Conservation (phyloP, 2,113 vertebrate genomes). For the Otolemur garnettii region DNA sequence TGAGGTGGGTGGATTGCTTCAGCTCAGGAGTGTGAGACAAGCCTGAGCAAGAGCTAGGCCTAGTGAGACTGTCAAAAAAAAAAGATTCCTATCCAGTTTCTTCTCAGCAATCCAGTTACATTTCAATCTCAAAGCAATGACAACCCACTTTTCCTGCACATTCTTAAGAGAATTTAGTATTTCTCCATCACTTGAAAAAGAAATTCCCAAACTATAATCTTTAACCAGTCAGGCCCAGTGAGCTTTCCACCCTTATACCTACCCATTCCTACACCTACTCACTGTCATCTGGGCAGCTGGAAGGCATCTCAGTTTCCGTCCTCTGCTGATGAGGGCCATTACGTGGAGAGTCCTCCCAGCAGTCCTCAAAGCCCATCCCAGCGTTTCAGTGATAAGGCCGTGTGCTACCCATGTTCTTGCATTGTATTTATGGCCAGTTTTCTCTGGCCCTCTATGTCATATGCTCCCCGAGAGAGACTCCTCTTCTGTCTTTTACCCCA, state of each 20-base stretch:
- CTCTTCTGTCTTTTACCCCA: not conserved
- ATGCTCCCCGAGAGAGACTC: not conserved
- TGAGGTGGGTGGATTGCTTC: not conserved
- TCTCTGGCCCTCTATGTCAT: not conserved
- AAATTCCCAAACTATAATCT: slow-evolving; percentile 24
- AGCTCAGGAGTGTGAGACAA: not conserved
- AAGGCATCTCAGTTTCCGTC: not conserved
- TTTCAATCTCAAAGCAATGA: not conserved
- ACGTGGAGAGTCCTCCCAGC: not conserved
- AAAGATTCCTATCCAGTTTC: not conserved
- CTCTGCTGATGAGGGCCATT: not conserved
- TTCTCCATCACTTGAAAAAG: not conserved
- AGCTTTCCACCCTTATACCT: not conserved
- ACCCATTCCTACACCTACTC: not conserved
- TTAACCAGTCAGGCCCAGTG: not conserved
- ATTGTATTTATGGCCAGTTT: not conserved
- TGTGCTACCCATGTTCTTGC: not conserved
- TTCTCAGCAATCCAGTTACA: not conserved
- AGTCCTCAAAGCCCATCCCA: not conserved
- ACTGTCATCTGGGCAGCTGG: not conserved
- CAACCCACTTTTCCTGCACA: not conserved
- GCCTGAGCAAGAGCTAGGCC: no score
- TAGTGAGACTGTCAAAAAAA: not conserved
- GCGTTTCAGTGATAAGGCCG: not conserved
- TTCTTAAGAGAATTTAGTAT: slow-evolving; percentile 3